Evolutionary conservation across 2,888 invertebrate species (phyloP).

Genomic region (Tetragonula carbonaria): DNA sequence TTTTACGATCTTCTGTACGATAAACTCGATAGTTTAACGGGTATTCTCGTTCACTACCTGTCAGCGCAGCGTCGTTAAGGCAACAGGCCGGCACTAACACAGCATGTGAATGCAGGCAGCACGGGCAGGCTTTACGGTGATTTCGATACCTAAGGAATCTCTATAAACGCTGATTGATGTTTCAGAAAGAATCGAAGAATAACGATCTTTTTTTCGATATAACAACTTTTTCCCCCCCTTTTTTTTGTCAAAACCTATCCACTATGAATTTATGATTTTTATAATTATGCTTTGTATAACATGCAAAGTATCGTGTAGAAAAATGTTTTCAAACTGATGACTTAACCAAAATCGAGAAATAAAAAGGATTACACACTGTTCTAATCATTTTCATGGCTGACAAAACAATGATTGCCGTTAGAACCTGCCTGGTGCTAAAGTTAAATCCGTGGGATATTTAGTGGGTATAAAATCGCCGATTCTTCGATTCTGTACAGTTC

Average conservation of each 20-base stretch:
- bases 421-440: conserved; percentile 20
- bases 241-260: neutral
- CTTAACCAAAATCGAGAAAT: neutral
- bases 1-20: conserved; percentile 75
- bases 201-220: neutral
- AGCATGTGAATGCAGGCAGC: conserved; percentile 50
- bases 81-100: conserved; percentile 57
- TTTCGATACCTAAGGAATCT: conserved; percentile 17
- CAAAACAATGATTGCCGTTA: conserved; percentile 44
- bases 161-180: conserved; percentile 45
- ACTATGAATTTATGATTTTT: neutral
- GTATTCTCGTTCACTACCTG: conserved; percentile 67
- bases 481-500: neutral
- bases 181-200: conserved; percentile 7
- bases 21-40: conserved; percentile 80
- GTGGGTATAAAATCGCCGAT: conserved; percentile 62
- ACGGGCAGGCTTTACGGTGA: conserved; percentile 7
- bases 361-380: conserved; percentile 12
- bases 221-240: neutral
- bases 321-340: neutral
- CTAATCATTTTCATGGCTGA: conserved; percentile 51
- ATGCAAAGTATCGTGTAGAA: neutral
- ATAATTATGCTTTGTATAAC: neutral
- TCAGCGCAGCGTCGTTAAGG: conserved; percentile 70
- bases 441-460: conserved; percentile 66